Evolutionary conservation across 1,140 invertebrate genomes (phyloP), one percentile per base, ranked within the genome.

Genomic region (Pogonognathellus flavescens): DNA sequence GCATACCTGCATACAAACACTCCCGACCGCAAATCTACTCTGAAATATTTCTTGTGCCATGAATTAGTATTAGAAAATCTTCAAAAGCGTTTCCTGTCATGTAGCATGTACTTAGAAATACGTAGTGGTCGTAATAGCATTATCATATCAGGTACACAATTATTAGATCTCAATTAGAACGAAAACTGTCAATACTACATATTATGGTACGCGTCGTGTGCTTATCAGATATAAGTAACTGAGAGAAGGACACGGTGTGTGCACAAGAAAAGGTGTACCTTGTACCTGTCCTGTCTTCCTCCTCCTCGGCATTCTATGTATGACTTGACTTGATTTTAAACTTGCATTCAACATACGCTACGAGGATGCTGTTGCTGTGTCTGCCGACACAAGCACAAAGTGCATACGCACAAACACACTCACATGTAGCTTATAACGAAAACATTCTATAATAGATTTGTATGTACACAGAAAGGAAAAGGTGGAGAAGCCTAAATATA

Each of bases 111-210:
- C 20, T 11, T 13, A n/a, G 55, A 59, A 6, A 18, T 13, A 59
- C 8, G 18, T 59, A 59, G 55, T 14, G 14, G 25, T 66, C 14
- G 7, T 31, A 41, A 25, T 66, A 18, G 11, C 60, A 31, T 1
- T 72, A 41, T 72, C 66, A 41, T 72, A 7, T 22, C 41, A 6
- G 31, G 9, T 14, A 20, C 49, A 41, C 16, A 76, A 76, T 76
- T 76, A 76, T 76, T 76, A 76, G 70, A 76, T 76, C 70, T 76
- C 70, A 41, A 76, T 76, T 76, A 76, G 70, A 76, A 16, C 13
- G 14, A 76, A 76, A 76, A 76, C 70, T 76, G 70, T 76, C 70
- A 76, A 76, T 76, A 76, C 70, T 76, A 76, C 70, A 76, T 76
- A 76, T 50, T 49, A 76, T 76, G 70, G 70, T 76, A 76, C 70